Evolutionary conservation across 1,140 invertebrate species (phyloP), one percentile per base, ranked within the genome.

Genomic region (Pseudomyrmex sp.): DNA sequence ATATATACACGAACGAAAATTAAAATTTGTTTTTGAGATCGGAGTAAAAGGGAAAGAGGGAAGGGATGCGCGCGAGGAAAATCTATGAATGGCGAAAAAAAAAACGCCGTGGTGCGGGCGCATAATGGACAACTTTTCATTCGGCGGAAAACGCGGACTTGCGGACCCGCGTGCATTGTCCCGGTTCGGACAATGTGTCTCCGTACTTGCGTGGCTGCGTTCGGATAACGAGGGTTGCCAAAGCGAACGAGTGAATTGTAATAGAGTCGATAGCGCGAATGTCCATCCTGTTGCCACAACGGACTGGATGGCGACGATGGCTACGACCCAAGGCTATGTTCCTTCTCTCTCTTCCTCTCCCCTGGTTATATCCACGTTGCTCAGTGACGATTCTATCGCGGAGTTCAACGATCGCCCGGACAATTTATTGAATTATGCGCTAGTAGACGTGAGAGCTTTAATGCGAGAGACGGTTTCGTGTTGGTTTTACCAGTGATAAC

Each of bases 181-280:
- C 59, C 56, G 8, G 35, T 13, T 7, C 44, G 61, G 65, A 89
- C 88, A 89, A 89, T 89, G 75, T 76, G 70, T 80, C 80, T 56
- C 63, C 74, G 63, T 72, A 72, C 74, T 59, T 77, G 79, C 73
- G 46, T 83, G 80, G 65, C 50, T 85, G 85, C 72, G 65, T 56
- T 74, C 73, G 72, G 74, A 85, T 87, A 87, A 85, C 83, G 82
- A 83, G 83, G 59, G 62, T 69, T 85, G 82, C 61, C 84, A 83
- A 76, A 65, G 80, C 80, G 72, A 85, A 83, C 72, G 63, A 85
- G 52, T 70, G 84, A 74, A 85, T 70, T 70, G 87, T 75, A 73
- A 86, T 82, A 82, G 62, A 84, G 69, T 72, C 76, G 58, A 80
- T 83, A 80, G 54, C 80, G 58, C 75, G 84, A 68, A 82, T 74